A percentile compares a stretch with the other conserved stretches of the same genome.
Conservation (phyloP, 1,140 invertebrate genomes). For the Conopomorpha cramerella region DNA sequence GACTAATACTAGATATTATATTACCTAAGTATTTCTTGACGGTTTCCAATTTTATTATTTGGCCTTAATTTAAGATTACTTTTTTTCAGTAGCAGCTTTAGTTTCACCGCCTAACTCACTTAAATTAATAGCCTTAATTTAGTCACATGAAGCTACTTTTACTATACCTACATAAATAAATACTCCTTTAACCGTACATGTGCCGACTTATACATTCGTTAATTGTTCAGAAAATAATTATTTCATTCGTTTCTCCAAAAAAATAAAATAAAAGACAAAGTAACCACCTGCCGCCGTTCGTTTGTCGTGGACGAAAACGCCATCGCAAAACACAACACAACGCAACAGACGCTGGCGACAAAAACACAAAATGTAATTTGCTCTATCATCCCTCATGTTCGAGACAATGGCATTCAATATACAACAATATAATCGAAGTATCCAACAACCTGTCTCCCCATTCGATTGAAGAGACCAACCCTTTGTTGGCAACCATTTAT, state of each 20-base stretch:
- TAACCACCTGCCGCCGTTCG: neutral
- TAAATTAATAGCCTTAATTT: no score
- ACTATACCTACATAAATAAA: no score
- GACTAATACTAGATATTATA: no score
- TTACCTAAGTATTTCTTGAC: no score
- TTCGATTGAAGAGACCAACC: constrained; percentile 54
- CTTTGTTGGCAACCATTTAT: constrained; percentile 54
- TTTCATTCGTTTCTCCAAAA: no score
- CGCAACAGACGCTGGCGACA: constrained; percentile 8
- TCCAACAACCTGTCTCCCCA: constrained; percentile 49
- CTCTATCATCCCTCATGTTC: constrained; percentile 48
- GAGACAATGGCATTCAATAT: constrained; percentile 47
- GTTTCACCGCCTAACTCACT: no score
- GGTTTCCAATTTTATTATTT: no score
- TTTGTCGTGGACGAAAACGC: neutral
- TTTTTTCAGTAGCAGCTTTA: no score
- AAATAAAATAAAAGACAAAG: no score
- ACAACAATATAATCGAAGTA: constrained; percentile 56
- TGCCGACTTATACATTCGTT: neutral
- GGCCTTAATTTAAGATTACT: no score
- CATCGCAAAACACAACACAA: neutral
- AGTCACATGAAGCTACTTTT: no score
- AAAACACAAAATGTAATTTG: constrained; percentile 56
- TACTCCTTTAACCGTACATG: neutral
- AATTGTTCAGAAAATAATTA: neutral